A percentile compares a stretch with the other conserved stretches of the same genome.
Evolutionary conservation across 2,113 vertebrate species (phyloP).

Genomic region (Labeo rohita): DNA sequence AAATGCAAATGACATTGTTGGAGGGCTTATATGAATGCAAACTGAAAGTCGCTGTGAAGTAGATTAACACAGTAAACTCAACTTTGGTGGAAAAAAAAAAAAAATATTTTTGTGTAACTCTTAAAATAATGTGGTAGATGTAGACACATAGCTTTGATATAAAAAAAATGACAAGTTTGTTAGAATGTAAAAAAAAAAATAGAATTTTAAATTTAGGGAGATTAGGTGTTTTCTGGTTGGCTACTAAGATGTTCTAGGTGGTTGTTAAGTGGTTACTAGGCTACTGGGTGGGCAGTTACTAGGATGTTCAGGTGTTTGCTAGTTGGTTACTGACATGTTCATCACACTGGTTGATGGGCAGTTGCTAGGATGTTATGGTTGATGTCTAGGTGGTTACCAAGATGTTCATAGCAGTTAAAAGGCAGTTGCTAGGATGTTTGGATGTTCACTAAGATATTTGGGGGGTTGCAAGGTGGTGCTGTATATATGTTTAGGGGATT

Average conservation of each 20-base stretch:
- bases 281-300: too few relatives aligned
- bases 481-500: not conserved
- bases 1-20: constrained; percentile 69
- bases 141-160: not conserved
- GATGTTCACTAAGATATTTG: too few relatives aligned
- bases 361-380: too few relatives aligned
- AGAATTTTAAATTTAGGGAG: not conserved
- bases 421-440: too few relatives aligned
- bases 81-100: not conserved
- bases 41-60: constrained; percentile 24
- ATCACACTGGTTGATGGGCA: not conserved
- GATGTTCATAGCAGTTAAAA: too few relatives aligned
- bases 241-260: not conserved
- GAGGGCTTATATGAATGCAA: constrained; percentile 45
- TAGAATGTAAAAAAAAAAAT: not conserved
- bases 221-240: not conserved
- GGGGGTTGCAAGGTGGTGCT: too few relatives aligned
- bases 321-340: not conserved
- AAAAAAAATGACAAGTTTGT: not conserved
- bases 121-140: not conserved
- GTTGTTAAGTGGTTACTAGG: not conserved
- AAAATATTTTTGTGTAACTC: not conserved
- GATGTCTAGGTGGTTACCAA: too few relatives aligned
- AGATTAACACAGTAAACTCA: not conserved
- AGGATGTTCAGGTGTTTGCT: not conserved